Base-by-base conservation (phyloP, 64 coral and sea anemone species). In the Montipora capricornis region DNA sequence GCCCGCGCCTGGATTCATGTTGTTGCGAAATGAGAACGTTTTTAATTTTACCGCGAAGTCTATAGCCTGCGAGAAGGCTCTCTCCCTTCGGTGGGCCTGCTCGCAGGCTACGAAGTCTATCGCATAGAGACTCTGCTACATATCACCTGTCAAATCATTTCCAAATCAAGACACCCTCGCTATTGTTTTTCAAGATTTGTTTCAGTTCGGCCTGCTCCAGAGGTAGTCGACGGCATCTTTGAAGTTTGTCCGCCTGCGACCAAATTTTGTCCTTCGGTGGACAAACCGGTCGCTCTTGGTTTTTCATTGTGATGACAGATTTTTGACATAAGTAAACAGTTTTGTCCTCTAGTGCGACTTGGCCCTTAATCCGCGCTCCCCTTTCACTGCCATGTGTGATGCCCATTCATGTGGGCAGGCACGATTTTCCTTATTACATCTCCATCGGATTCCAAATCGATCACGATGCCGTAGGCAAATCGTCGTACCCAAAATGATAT, bases 131-230 rank as follows among this genome's bases (percentile, higher is more conserved):
- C 75, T 77, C 26, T 77, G 75, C 12, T 77, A 77, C 75, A 77
- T 77, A 77, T 77, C 75, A 77, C 75, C 75, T 77, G 75, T 77
- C 75, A 77, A 77, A 77, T 77, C 75, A 77, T 49, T 77, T 77
- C 75, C 75, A 1, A 77, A 77, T 77, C 29, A 77, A 77, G 44
- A 77, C 26, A 77, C 37, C 26, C 75, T 77, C 75, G 26, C 75
- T 77, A 46, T 77, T 77, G 75, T 77, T 77, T 77, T 77, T 24
- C 75, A 77, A 77, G 29, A 77, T 77, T 77, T 77, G 75, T 77
- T 24, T 77, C 75, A 77, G 44, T 77, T 77, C 44, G 75, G 75
- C 75, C 37, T 44, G 75, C 75, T 77, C 75, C 75, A 77, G 75
- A 77, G 75, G 75, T 77, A 46, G 75, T 77, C 75, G 75, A 77